These are phyloP conservation scores for Mormyrus proboscirostris DNA, from an alignment of 2,797 vertebrate species.

Conservation along the genomic window DNA sequence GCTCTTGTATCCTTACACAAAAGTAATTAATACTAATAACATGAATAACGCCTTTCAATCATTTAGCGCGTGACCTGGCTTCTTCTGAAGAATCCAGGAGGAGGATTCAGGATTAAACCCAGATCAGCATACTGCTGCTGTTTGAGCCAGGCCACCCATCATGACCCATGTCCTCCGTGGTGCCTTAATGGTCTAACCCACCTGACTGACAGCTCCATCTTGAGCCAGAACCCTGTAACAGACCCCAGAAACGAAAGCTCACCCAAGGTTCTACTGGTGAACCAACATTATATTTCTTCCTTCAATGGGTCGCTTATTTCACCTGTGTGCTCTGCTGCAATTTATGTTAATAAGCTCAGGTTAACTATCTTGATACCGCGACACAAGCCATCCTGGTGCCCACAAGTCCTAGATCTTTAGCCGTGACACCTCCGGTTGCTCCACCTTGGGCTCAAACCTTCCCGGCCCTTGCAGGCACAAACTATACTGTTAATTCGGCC, in stretches of 20 bases:
- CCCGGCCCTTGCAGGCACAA: neutral
- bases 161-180: neutral
- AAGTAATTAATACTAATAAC: neutral
- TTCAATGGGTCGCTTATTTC: neutral
- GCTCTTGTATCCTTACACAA: neutral
- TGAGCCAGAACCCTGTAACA: neutral
- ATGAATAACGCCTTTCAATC: neutral
- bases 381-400: neutral
- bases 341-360: neutral
- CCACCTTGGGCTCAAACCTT: neutral
- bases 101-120: neutral
- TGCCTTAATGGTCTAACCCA: neutral
- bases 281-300: neutral
- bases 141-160: slow-evolving; percentile 3
- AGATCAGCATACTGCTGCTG: slow-evolving; percentile 10
- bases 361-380: neutral
- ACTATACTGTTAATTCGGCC: slow-evolving; percentile 34
- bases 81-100: neutral
- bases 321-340: neutral
- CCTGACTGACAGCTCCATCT: neutral
- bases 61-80: neutral
- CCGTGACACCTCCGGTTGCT: slow-evolving; percentile 44
- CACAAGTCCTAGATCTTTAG: slow-evolving; percentile 14
- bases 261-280: neutral
- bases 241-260: neutral